Percentiles rank a stretch among this genome's conserved stretches.
These are phyloP conservation scores for Cichlasoma orientale DNA, from an alignment of 2,797 vertebrate species.

Conservation along the genomic window DNA sequence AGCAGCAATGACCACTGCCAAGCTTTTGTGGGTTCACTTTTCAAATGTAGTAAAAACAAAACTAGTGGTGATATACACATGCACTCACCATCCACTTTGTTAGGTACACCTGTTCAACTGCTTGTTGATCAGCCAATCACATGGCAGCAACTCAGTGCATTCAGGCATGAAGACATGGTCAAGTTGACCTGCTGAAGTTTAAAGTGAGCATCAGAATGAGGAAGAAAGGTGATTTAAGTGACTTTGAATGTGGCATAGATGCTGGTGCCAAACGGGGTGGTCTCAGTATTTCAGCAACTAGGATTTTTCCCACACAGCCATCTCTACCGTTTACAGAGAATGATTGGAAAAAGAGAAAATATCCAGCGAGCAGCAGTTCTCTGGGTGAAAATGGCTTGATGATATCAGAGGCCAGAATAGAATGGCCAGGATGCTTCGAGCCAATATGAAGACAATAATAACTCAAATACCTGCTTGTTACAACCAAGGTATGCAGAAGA, in stretches of 20 bases:
- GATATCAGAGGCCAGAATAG: not conserved
- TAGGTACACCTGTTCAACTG: not conserved
- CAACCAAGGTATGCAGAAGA: not conserved
- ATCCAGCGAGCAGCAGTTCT: not conserved
- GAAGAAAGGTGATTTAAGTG: not conserved
- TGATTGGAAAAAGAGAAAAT: not conserved
- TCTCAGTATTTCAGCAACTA: not conserved
- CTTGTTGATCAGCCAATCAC: not conserved
- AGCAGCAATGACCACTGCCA: not conserved
- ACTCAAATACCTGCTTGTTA: not conserved
- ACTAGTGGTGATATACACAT: not conserved
- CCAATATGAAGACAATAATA: not conserved
- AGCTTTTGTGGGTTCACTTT: not conserved
- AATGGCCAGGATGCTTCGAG: accelerated
- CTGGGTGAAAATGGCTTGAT: not conserved
- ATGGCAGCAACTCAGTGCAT: too few species aligned
- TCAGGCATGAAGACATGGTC: too few species aligned
- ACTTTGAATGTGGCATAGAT: accelerated
- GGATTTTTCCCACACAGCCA: not conserved
- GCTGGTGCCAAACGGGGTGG: accelerated
- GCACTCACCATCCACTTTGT: not conserved
- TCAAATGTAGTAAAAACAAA: not conserved
- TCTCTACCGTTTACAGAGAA: not conserved
- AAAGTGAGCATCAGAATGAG: too few species aligned
- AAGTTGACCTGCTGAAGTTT: too few species aligned